Evolutionary conservation across 2,113 vertebrate species (phyloP), one percentile per base, ranked within the genome.

Genomic region (Carassius carassius): DNA sequence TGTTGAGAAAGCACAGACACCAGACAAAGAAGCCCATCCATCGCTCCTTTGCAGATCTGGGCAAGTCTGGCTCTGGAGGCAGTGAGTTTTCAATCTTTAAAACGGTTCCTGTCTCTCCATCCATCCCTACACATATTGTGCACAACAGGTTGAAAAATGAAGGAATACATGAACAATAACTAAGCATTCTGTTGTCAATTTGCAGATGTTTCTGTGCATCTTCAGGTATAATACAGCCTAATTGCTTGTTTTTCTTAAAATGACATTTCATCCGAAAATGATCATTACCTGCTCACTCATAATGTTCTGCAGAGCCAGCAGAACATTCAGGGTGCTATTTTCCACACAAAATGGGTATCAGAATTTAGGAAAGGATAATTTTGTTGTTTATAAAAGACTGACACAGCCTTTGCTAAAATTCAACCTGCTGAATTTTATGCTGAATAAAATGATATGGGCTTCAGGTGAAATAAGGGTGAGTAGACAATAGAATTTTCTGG

Each of bases 1-100:
- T 99, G 25, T 93, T 99, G 90, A 94, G 98, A 86, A 98, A 97
- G 86, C 98, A 99, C 87, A 96, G 97, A 4, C 98, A 99, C 92
- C 98, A 99, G 88, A 99, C 97, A 93, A 99, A 98, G 94, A 99
- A 99, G 81, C 96, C 98, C 0, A 98, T 98, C 88, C 98, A 99
- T 86, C 95, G 96, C 41, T 99, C 98, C 0, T 87, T 99, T 83
- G 97, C 93, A 0, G 97, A 99, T 93, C 97, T 99, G 0, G 96
- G 98, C 12, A 99, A 98, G 86, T 96, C 97, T 0, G 94, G 95
- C 89, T 95, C 96, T n/a, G 94, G 95, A 25, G 91, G 94, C 0
- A 90, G 98, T 99, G 91, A 96, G 97, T 60, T 60, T 14, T 29
- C 35, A 32, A 47, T 60, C 29, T 79, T 49, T 62, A 6, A 60